A percentile compares a stretch with the other conserved stretches of the same genome.
Conservation (phyloP, 2,888 invertebrate genomes). For the Galerucella calmariensis region DNA sequence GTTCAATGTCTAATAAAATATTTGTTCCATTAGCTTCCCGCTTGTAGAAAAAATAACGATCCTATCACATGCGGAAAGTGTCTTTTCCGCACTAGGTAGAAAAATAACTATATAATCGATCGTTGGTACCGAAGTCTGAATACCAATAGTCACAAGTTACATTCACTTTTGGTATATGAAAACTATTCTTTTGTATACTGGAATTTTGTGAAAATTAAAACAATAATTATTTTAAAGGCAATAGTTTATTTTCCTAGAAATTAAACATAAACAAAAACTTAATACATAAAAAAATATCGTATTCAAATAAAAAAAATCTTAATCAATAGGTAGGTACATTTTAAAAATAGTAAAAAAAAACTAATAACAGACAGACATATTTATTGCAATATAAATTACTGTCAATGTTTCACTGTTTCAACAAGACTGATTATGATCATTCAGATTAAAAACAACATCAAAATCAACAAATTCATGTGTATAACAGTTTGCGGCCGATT, state of each 20-base stretch:
- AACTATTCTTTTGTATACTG: too few relatives aligned
- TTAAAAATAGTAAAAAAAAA: background rate
- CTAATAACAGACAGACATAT: background rate
- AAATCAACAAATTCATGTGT: background rate
- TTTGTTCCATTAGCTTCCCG: too few relatives aligned
- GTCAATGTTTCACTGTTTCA: background rate
- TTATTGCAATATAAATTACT: background rate
- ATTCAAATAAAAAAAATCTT: background rate
- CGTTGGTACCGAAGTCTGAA: too few relatives aligned
- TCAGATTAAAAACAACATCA: background rate
- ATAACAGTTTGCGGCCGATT: background rate
- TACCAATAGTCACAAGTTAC: too few relatives aligned
- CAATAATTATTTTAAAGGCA: constrained; percentile 1
- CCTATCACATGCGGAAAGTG: too few relatives aligned
- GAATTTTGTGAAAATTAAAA: background rate
- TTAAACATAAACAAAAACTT: constrained; percentile 16
- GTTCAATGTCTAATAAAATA: too few relatives aligned
- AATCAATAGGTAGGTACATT: background rate
- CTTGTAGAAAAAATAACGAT: too few relatives aligned
- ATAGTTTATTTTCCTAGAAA: constrained; percentile 16
- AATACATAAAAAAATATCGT: constrained; percentile 1
- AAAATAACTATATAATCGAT: too few relatives aligned
- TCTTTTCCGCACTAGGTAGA: too few relatives aligned
- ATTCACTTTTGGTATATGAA: too few relatives aligned
- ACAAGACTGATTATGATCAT: background rate